Percentiles rank a stretch among this genome's conserved stretches.
These are phyloP conservation scores for Entomobrya proxima DNA, from an alignment of 2,888 invertebrate species.

Conservation along the genomic window DNA sequence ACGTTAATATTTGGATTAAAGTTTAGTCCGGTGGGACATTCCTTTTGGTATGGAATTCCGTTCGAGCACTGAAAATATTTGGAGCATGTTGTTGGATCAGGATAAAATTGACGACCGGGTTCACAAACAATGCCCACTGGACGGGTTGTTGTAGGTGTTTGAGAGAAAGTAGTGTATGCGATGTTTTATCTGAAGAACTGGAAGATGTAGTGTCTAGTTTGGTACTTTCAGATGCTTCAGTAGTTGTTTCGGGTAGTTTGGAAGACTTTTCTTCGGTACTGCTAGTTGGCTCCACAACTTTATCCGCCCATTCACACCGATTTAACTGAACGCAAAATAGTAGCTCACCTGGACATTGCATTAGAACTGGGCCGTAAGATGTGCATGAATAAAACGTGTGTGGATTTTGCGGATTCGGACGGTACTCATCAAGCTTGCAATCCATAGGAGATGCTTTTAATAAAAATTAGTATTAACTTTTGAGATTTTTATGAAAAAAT, in stretches of 20 bases:
- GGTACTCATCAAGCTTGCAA: constrained; percentile 26
- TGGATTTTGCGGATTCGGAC: constrained; percentile 16
- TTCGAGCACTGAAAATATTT: constrained; percentile 23
- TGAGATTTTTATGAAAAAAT: too few relatives aligned
- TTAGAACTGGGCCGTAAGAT: constrained; percentile 30
- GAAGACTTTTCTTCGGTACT: neutral
- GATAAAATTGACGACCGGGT: neutral
- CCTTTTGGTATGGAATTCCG: neutral
- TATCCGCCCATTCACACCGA: constrained; percentile 37
- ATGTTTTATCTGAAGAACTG: too few relatives aligned
- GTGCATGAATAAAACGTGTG: constrained; percentile 35
- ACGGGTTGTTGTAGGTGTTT: neutral
- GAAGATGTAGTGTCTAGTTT: too few relatives aligned
- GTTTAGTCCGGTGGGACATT: neutral
- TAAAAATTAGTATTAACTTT: too few relatives aligned
- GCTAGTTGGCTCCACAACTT: neutral
- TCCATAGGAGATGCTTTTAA: too few relatives aligned
- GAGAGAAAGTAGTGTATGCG: too few relatives aligned
- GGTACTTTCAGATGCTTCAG: neutral
- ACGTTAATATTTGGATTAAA: constrained; percentile 30
- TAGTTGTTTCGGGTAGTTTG: neutral
- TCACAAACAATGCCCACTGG: neutral
- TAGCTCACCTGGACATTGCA: constrained; percentile 25
- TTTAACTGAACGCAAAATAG: constrained; percentile 19
- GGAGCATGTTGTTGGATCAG: constrained; percentile 15